phyloP scores from a whole-genome alignment of 2,797 vertebrate genomes.

The Sphenopsis melanotis region DNA sequence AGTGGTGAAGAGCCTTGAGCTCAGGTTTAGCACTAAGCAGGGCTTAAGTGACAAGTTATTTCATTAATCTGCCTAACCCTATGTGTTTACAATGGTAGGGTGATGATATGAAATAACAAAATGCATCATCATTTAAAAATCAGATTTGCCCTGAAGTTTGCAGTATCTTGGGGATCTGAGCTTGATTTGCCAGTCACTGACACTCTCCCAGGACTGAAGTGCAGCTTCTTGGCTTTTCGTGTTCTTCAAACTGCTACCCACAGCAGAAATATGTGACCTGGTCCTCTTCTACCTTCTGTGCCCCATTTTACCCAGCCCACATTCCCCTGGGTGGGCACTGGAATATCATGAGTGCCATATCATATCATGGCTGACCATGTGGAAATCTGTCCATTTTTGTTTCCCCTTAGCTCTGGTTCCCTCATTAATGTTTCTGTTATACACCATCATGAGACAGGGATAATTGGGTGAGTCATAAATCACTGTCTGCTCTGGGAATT shows the following conservation, averaged over 20 bases:
- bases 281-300: background rate
- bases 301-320: background rate
- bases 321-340: background rate
- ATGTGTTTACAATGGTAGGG: background rate
- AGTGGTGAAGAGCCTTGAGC: background rate
- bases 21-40: background rate
- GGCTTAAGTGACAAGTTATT: background rate
- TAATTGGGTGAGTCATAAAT: slow-evolving; percentile 12
- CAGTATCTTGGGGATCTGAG: background rate
- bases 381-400: background rate
- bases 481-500: background rate
- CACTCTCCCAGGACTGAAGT: background rate
- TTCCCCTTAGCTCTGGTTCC: background rate
- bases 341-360: background rate
- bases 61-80: background rate
- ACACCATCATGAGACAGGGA: background rate
- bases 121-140: background rate
- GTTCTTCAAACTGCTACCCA: background rate
- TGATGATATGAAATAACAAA: background rate
- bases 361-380: background rate
- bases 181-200: background rate
- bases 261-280: background rate
- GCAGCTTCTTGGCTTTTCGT: background rate
- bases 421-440: background rate
- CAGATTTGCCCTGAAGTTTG: background rate